A percentile compares a stretch with the other conserved stretches of the same genome.
Evolutionary conservation across 1,140 invertebrate genomes (phyloP).

Genomic region (Drosophila funebris): DNA sequence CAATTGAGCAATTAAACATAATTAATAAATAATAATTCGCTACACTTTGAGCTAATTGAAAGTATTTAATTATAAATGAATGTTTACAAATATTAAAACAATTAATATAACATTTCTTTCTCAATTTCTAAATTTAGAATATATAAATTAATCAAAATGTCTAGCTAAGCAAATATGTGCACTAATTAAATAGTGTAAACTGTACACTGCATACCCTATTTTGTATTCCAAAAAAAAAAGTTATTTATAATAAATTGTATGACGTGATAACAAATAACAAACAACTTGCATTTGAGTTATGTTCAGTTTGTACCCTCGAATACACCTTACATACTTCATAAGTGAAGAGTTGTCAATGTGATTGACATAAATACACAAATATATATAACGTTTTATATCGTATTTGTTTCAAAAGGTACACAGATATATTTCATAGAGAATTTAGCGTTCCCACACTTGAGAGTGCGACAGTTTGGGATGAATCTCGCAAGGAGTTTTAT

Average conservation of each 20-base stretch:
- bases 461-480: constrained; percentile 6
- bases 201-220: not conserved
- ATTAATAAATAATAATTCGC: too few species aligned
- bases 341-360: constrained; percentile 17
- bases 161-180: too few species aligned
- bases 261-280: not conserved
- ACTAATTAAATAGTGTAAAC: too few species aligned
- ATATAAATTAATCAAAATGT: too few species aligned
- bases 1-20: too few species aligned
- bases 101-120: too few species aligned
- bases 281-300: constrained; percentile 4
- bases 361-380: constrained; percentile 35
- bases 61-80: too few species aligned
- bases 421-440: not conserved
- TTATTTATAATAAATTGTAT: not conserved
- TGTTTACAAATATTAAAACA: too few species aligned
- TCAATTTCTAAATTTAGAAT: too few species aligned
- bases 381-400: not conserved
- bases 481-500: constrained; percentile 36
- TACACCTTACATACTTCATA: not conserved
- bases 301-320: not conserved
- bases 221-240: not conserved
- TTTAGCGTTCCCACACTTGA: constrained; percentile 35
- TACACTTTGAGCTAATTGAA: too few species aligned
- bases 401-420: not conserved